These are phyloP conservation scores for Acleris laterana DNA, from an alignment of 2,888 invertebrate species.

Conservation along the genomic window DNA sequence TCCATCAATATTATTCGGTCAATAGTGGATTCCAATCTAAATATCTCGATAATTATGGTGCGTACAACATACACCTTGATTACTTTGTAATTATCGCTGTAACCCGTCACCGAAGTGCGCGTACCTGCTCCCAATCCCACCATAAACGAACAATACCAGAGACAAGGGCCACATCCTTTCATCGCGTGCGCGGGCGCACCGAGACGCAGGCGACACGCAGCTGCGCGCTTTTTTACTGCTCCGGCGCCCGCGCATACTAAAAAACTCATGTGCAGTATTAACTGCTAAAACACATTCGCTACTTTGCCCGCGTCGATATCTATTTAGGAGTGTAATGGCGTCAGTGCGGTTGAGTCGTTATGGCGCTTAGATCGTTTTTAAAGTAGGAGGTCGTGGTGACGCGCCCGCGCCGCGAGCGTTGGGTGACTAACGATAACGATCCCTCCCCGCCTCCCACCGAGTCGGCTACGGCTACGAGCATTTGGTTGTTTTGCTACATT, in stretches of 20 bases:
- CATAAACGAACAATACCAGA: slow-evolving; percentile 26
- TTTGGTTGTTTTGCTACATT: slow-evolving; percentile 12
- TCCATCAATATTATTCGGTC: no score
- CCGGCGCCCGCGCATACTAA: slow-evolving; percentile 21
- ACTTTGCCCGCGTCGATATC: background rate
- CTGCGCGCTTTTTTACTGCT: slow-evolving; percentile 34
- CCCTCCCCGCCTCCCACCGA: slow-evolving; percentile 13
- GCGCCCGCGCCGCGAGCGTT: slow-evolving; percentile 33
- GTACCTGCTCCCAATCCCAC: slow-evolving; percentile 25
- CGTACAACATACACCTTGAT: background rate
- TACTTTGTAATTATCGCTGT: background rate
- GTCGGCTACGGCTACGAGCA: background rate
- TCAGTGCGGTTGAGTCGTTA: background rate
- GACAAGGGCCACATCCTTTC: slow-evolving; percentile 28
- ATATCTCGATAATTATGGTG: no score
- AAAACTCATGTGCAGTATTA: slow-evolving; percentile 5
- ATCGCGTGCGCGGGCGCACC: slow-evolving; percentile 32
- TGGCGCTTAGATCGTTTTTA: slow-evolving; percentile 4
- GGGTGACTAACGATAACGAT: slow-evolving; percentile 31
- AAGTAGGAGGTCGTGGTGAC: slow-evolving; percentile 7
- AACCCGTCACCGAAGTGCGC: slow-evolving; percentile 11
- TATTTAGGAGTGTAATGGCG: background rate
- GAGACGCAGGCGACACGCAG: slow-evolving; percentile 26
- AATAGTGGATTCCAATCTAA: no score
- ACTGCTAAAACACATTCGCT: background rate